Evolutionary conservation across 2,113 vertebrate genomes (phyloP).

Genomic region (Chitala chitala): DNA sequence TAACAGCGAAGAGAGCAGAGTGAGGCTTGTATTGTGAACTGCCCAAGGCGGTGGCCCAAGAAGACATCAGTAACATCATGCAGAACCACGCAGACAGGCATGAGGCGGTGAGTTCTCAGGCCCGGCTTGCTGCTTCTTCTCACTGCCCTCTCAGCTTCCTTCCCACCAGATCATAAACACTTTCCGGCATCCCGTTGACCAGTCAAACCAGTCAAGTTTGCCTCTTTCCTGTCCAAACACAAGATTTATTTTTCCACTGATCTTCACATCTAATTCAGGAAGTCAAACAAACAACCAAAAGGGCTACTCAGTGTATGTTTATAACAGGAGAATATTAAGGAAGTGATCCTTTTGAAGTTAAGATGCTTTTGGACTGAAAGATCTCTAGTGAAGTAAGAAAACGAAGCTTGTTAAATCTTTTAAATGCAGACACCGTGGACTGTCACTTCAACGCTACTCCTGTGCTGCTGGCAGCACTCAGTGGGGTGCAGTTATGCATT

Average conservation of each 20-base stretch:
- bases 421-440: neutral
- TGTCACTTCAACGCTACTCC: too few relatives aligned
- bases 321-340: neutral
- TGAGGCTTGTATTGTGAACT: too few relatives aligned
- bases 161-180: neutral
- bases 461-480: too few relatives aligned
- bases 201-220: neutral
- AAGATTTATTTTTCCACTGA: neutral
- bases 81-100: too few relatives aligned
- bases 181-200: neutral
- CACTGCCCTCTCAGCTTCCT: neutral
- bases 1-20: too few relatives aligned
- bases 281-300: slow-evolving; percentile 2
- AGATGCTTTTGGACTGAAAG: neutral
- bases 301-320: neutral
- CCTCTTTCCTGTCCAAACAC: neutral
- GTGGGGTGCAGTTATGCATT: too few relatives aligned
- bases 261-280: neutral
- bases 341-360: neutral
- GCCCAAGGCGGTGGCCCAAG: too few relatives aligned
- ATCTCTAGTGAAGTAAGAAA: neutral
- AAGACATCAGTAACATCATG: too few relatives aligned
- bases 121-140: too few relatives aligned
- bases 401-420: slow-evolving; percentile 2
- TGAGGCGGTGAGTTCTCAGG: too few relatives aligned